Conservation (phyloP, 2,113 vertebrate species). For the Mungos mungo region DNA sequence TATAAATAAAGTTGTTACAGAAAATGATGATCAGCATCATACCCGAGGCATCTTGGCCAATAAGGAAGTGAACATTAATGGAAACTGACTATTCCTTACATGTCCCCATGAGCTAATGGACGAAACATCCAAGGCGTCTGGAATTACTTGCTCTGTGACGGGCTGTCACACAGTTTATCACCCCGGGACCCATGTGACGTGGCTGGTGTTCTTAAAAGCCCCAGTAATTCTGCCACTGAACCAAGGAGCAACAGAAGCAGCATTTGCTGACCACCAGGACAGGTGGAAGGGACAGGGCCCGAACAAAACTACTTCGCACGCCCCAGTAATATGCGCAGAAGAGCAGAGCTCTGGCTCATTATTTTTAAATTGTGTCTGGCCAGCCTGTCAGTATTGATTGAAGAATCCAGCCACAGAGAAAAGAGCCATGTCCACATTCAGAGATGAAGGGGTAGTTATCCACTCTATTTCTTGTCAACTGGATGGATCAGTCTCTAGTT, state of each 20-base stretch:
- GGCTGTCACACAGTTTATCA: conserved; percentile 35
- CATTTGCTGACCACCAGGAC: conserved; percentile 40
- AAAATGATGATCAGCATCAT: conserved; percentile 63
- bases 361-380: conserved; percentile 49
- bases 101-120: conserved; percentile 61
- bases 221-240: not conserved
- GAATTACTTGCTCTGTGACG: conserved; percentile 54
- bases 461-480: conserved; percentile 23
- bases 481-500: conserved; percentile 33
- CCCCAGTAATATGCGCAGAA: not conserved
- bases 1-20: conserved; percentile 60
- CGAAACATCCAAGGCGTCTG: conserved; percentile 65
- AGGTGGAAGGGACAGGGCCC: conserved; percentile 29
- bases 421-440: conserved; percentile 41
- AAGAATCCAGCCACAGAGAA: conserved; percentile 32
- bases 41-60: conserved; percentile 3
- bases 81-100: conserved; percentile 70
- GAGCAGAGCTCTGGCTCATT: not conserved
- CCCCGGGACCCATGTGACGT: not conserved
- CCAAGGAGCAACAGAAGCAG: not conserved
- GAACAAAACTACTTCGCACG: not conserved
- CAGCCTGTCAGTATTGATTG: conserved; percentile 35
- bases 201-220: conserved; percentile 52
- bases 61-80: conserved; percentile 52
- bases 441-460: conserved; percentile 33